Base-by-base conservation (phyloP, 1,140 invertebrate species). In the Drosophila quadrilineata region DNA sequence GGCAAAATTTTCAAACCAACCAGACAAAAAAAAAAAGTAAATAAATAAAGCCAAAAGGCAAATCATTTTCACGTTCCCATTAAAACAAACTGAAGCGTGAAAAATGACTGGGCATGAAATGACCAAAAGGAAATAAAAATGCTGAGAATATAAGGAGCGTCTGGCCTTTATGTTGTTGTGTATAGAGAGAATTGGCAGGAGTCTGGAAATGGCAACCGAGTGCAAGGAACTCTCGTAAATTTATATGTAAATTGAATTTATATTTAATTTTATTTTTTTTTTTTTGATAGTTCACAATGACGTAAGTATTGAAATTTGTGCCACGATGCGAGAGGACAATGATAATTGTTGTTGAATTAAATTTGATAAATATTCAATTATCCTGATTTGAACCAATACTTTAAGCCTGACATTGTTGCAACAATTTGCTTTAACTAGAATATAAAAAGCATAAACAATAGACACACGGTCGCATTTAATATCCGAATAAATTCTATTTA, bases 81-180 rank as follows among this genome's bases (percentile, higher is more conserved):
- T 56, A 66, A 71, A 52, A 56, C 35, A 71, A 85, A 68, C 70
- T 85, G 65, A 85, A 85, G 79, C 79, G 79, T 85, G 66, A 72
- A 67, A 63, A 71, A 72, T 79, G 71, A 79, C 66, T 59, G 45
- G 67, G 79, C 71, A 85, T 85, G 79, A 85, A 85, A 85, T 85
- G 79, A 79, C 79, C 79, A 85, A 84, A 84, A 71, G 53, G 22
- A 16, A 35, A 12, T 3, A 45, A 38, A 21, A 35, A 29, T 36
- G 5, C 14, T n/a, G n/a, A n/a, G n/a, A n/a, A n/a, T n/a, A n/a
- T n/a, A n/a, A n/a, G n/a, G n/a, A 29, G 24, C 8, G 12, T n/a
- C 3, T 26, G 5, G 22, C 22, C 19, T 53, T 10, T 40, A 10
- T 43, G 45, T 54, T 40, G 38, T 41, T 53, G 38, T 28, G 50